Evolutionary conservation across 2,888 invertebrate species (phyloP).

Genomic region (Hartigia nigra): DNA sequence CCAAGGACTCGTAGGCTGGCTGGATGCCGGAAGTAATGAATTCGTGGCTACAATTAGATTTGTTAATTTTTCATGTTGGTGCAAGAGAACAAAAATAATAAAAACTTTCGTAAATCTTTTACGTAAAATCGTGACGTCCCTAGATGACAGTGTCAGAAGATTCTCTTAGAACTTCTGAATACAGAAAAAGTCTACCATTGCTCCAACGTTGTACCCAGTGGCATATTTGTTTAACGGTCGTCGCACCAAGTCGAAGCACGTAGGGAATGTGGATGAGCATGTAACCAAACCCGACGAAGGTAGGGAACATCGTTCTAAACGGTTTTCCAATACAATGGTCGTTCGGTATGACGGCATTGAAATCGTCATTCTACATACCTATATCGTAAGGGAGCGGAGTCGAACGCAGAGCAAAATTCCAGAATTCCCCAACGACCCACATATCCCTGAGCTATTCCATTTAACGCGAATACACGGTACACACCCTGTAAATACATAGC

Average conservation of each 20-base stretch:
- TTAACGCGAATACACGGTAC: background rate
- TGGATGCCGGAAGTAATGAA: background rate
- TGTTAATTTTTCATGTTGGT: background rate
- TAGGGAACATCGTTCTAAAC: background rate
- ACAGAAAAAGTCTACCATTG: background rate
- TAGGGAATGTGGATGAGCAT: background rate
- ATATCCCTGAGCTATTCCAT: background rate
- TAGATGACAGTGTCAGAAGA: background rate
- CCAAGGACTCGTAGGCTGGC: background rate
- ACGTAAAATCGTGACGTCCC: background rate
- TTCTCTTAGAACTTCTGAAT: background rate
- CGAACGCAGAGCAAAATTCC: background rate
- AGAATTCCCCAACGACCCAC: background rate
- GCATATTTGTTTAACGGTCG: background rate
- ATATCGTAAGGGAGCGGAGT: background rate
- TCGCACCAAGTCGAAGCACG: background rate
- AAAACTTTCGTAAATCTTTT: background rate
- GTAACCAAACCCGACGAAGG: background rate
- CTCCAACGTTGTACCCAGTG: background rate
- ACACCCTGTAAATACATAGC: background rate
- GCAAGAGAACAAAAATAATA: background rate
- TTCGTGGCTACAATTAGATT: background rate
- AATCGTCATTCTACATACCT: background rate
- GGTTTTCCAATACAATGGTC: background rate
- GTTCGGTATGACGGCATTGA: background rate